phyloP scores from a whole-genome alignment of 2,113 vertebrate species.

The Apus apus region DNA sequence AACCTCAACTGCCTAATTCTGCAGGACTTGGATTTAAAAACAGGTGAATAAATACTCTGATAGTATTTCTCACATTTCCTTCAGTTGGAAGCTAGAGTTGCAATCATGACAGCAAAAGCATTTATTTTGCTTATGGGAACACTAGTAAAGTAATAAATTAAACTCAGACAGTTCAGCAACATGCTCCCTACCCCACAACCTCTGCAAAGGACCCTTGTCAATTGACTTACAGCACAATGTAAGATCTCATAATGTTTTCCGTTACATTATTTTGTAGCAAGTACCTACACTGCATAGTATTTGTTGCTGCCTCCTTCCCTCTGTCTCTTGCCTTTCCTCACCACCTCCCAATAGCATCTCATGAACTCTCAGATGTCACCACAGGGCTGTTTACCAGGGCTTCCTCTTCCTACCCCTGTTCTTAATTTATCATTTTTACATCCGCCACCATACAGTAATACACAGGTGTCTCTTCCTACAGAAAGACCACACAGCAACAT shows the following conservation, averaged over 20 bases:
- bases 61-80: not conserved
- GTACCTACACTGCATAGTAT: not conserved
- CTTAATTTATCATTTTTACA: not conserved
- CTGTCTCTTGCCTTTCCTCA: not conserved
- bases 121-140: conserved; percentile 1
- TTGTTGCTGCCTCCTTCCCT: not conserved
- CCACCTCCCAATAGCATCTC: not conserved
- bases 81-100: not conserved
- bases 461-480: not conserved
- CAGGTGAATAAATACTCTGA: not conserved
- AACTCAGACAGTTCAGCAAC: not conserved
- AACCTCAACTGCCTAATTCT: not conserved
- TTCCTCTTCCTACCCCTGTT: not conserved
- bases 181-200: not conserved
- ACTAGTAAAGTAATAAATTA: not conserved
- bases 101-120: not conserved
- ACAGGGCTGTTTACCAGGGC: not conserved
- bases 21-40: not conserved
- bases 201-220: not conserved
- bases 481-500: not conserved
- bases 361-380: not conserved
- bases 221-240: not conserved
- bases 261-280: not conserved
- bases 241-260: not conserved
- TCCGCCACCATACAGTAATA: not conserved